phyloP scores from a whole-genome alignment of 2,888 invertebrate genomes.

The Rhamnusium bicolor region DNA sequence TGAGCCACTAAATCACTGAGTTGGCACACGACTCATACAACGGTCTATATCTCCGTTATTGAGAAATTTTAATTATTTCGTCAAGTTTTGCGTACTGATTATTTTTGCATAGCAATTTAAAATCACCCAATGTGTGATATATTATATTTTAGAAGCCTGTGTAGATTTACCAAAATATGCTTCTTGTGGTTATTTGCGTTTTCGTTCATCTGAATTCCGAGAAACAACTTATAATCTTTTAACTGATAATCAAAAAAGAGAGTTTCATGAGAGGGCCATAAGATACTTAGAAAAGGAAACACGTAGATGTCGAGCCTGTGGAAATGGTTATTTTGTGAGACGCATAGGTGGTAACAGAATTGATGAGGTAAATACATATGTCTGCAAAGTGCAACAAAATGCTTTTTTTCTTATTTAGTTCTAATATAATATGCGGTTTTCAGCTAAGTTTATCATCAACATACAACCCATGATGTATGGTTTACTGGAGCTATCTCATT shows the following conservation, averaged over 20 bases:
- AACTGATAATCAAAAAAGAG: constrained; percentile 77
- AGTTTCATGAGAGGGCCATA: constrained; percentile 76
- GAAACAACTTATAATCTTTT: constrained; percentile 77
- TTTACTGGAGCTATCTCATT: no score
- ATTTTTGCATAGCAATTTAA: no score
- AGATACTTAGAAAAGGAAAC: constrained; percentile 76
- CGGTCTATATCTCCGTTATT: no score
- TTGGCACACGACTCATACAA: no score
- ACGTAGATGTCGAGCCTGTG: constrained; percentile 74
- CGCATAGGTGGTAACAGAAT: constrained; percentile 69
- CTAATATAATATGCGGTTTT: no score
- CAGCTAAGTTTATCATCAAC: no score
- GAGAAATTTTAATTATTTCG: no score
- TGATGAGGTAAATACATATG: constrained; percentile 53
- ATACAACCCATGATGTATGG: no score
- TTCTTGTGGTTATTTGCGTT: constrained; percentile 77
- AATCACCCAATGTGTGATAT: no score
- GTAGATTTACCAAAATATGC: constrained; percentile 76
- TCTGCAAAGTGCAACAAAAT: no score
- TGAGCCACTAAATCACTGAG: no score
- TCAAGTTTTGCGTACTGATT: not conserved
- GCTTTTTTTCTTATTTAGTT: no score
- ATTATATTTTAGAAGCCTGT: constrained; percentile 70
- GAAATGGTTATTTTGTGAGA: constrained; percentile 73
- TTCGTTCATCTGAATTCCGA: constrained; percentile 74